Evolutionary conservation across 2,113 vertebrate species (phyloP).

Genomic region (Miniopterus natalensis): DNA sequence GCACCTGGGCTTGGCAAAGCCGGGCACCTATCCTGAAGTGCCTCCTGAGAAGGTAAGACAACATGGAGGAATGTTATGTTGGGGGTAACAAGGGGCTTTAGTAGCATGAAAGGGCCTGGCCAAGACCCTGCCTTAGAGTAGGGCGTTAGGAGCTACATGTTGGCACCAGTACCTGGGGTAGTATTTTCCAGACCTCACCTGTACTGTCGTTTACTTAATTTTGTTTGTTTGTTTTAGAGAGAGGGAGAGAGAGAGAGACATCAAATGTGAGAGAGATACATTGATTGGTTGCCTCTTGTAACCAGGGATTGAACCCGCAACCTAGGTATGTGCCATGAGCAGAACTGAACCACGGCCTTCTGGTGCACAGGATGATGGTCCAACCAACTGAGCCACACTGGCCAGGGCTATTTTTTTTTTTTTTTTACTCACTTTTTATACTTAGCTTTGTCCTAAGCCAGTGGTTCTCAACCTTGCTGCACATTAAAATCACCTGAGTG

Average conservation of each 20-base stretch:
- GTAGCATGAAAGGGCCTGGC: not conserved
- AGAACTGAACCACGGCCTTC: not conserved
- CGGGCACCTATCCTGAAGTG: slow-evolving; percentile 77
- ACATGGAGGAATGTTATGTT: not conserved
- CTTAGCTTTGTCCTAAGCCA: not conserved
- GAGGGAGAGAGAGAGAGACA: not conserved
- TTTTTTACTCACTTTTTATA: slow-evolving; percentile 10
- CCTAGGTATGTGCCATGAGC: not conserved
- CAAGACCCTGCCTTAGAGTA: not conserved
- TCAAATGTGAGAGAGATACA: not conserved
- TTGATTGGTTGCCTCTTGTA: not conserved
- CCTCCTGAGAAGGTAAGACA: slow-evolving; percentile 89
- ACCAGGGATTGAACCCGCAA: not conserved
- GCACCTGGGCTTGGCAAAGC: slow-evolving; percentile 80
- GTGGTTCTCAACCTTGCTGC: not conserved
- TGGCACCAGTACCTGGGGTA: not conserved
- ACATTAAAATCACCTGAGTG: not conserved
- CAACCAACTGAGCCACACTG: not conserved
- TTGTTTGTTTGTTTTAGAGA: not conserved
- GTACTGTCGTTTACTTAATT: not conserved
- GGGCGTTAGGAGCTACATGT: not conserved
- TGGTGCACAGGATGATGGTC: not conserved
- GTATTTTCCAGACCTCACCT: not conserved
- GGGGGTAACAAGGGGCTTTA: not conserved
- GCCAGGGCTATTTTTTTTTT: not conserved